A percentile compares a stretch with the other conserved stretches of the same genome.
These are phyloP conservation scores for Mesitornis unicolor DNA, from an alignment of 2,113 vertebrate genomes.

Conservation along the genomic window DNA sequence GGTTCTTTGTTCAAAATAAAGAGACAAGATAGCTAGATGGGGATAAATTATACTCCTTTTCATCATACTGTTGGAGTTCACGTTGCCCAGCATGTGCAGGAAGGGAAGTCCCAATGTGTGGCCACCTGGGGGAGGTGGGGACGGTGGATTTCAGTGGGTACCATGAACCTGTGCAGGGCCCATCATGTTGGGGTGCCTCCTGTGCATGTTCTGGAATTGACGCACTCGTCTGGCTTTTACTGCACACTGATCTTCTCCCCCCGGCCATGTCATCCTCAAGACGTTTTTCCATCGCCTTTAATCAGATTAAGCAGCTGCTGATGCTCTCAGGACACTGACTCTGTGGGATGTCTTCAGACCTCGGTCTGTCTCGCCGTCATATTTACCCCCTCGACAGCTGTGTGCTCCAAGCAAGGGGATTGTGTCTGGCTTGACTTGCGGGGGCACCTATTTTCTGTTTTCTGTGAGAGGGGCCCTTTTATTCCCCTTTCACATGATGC, in stretches of 20 bases:
- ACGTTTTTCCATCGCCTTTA: constrained; percentile 31
- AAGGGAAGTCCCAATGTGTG: background rate
- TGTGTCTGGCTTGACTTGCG: background rate
- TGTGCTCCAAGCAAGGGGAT: background rate
- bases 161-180: background rate
- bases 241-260: background rate
- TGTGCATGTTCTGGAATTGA: background rate
- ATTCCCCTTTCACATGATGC: background rate
- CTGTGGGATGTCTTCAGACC: background rate
- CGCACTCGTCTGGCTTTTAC: background rate
- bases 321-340: background rate
- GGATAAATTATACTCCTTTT: background rate
- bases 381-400: background rate
- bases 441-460: background rate
- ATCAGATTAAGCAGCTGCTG: constrained; percentile 48
- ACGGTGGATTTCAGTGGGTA: background rate
- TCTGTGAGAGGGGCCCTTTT: background rate
- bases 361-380: background rate
- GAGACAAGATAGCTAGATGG: background rate
- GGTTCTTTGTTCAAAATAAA: background rate
- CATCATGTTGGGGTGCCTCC: background rate
- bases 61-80: background rate
- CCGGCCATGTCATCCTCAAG: background rate
- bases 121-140: fast-evolving
- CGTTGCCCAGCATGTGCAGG: background rate